Base-by-base conservation (phyloP, 1,140 invertebrate genomes). In the Gryon sp. region DNA sequence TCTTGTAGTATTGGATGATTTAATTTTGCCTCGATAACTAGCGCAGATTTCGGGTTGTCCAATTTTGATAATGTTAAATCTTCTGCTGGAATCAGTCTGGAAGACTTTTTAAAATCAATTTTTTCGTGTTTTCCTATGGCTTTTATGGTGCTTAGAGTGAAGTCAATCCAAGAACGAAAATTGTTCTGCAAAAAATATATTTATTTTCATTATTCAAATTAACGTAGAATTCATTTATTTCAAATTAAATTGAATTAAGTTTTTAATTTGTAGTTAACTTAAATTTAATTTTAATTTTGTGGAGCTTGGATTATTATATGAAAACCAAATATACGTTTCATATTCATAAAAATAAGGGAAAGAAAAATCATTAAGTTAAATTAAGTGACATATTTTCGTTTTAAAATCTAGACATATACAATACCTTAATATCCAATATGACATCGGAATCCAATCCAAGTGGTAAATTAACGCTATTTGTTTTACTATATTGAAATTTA, bases 401-500 rank as follows among this genome's bases (percentile, higher is more conserved):
- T n/a, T n/a, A n/a, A n/a, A n/a, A n/a, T n/a, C n/a, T n/a, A n/a
- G n/a, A n/a, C n/a, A n/a, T n/a, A n/a, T n/a, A n/a, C n/a, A 4
- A 11, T 32, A 87, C 87, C 50, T 90, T 88, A 12, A 92, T 70
- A 74, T 90, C 87, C 69, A 94, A 93, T 0, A 95, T 91, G 19
- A 95, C 90, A 85, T 95, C 93, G 81, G 93, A 94, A 80, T 94
- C 94, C 63, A 92, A 90, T 20, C 92, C 92, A 9, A 95, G 87
- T 0, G 92, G 91, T n/a, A 95, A 83, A 79, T 91, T 92, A 7
- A 94, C 90, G 70, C 92, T 90, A 24, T 91, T 92, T 12, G 88
- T 90, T 2, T 87, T 83, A 7, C 94, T 94, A 81, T 93, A 93
- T 70, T 90, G 90, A 68, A 95, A 91, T 66, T 92, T 90, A 74